Base-by-base conservation (phyloP, 2,797 vertebrate species). In the Dendrocincla tyrannina region DNA sequence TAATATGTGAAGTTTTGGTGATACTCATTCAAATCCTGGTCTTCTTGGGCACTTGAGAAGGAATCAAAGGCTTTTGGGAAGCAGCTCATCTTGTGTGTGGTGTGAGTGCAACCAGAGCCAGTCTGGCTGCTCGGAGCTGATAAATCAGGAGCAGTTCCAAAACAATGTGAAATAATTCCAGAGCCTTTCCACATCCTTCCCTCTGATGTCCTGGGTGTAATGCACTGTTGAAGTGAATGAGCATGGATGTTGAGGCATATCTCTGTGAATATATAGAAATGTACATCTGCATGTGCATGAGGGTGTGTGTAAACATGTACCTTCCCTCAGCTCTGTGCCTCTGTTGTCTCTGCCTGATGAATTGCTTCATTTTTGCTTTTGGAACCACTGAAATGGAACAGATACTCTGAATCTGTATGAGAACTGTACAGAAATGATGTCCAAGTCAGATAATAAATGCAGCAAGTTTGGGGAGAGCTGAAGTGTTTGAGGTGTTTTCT, bases 401-500 rank as follows among this genome's bases (percentile, higher is more conserved):
- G 42, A 66, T 39, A 58, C 10, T 81, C 28, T 93, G 62, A 47
- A 81, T 76, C 35, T 58, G 12, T 66, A 33, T 73, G 44, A 70
- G 49, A 52, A 55, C 39, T 44, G 23, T 32, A 37, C 39, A 74
- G 59, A 66, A 92, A 81, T 68, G n/a, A 76, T 82, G 63, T 87
- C 24, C 77, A 35, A 84, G 22, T 44, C 70, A 87, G 50, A 87
- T 56, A 93, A 93, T 67, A 72, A 90, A 73, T 73, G 20, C 56
- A 62, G 35, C 28, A 32, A 79, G 55, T 91, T 4, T 91, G 59
- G 22, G 70, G 52, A 67, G 67, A 90, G 55, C 67, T 91, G 90
- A 88, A 94, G 80, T 79, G 83, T 94, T 84, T 56, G 74, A 90
- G 79, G 53, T 5, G n/a, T 81, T 94, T 17, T 91, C 69, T 84